A percentile compares a stretch with the other conserved stretches of the same genome.
Evolutionary conservation across 2,797 vertebrate species (phyloP).

Genomic region (Sphenodon punctatus): DNA sequence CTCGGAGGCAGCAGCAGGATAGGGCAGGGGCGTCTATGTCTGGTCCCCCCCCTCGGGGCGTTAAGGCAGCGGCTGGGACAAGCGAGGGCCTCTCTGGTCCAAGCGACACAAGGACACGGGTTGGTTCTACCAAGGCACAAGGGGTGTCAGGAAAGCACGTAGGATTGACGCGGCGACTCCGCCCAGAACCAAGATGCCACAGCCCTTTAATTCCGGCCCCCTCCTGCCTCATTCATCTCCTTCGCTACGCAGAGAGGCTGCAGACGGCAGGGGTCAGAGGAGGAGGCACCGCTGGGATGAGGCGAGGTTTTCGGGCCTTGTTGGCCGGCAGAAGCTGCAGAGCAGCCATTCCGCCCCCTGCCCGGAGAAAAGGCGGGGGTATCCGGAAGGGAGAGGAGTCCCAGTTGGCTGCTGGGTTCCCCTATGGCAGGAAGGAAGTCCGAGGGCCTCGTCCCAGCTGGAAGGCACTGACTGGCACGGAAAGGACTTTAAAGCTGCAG

Average conservation of each 20-base stretch:
- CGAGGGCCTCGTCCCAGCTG: not conserved
- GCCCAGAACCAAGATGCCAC: not conserved
- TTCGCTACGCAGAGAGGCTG: not conserved
- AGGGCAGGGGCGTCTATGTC: not conserved
- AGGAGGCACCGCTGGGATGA: not conserved
- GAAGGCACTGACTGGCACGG: conserved; percentile 64
- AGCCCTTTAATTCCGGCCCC: no score
- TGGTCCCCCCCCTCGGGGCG: not conserved
- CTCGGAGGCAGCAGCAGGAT: not conserved
- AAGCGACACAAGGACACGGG: not conserved
- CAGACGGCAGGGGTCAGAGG: not conserved
- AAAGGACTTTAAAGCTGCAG: conserved; percentile 26
- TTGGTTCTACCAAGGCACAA: not conserved
- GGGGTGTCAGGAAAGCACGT: not conserved
- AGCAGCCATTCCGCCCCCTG: not conserved
- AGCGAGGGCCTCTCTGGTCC: not conserved
- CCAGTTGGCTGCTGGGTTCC: not conserved
- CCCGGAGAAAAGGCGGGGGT: not conserved
- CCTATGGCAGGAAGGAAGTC: not conserved
- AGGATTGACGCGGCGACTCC: not conserved
- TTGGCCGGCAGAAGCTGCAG: not conserved
- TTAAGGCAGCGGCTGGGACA: not conserved
- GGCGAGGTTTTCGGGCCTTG: no score
- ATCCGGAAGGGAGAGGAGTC: not conserved
- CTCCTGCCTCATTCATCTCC: no score